phyloP scores from a whole-genome alignment of 2,113 vertebrate genomes.

The Pygoscelis adeliae region DNA sequence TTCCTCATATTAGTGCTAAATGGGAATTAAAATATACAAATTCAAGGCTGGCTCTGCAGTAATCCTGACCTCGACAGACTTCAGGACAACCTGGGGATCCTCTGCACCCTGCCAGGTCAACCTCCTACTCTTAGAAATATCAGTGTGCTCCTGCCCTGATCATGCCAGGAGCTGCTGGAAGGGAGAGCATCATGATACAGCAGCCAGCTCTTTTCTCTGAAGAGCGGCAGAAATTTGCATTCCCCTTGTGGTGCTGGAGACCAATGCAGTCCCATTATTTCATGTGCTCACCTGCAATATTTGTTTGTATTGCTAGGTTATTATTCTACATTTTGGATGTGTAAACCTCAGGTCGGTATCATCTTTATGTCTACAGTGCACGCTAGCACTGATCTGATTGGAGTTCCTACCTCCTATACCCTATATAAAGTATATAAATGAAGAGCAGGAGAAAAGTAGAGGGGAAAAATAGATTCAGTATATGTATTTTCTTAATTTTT shows the following conservation, averaged over 20 bases:
- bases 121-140: background rate
- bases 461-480: background rate
- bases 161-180: background rate
- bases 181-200: background rate
- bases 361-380: background rate
- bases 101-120: background rate
- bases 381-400: rapidly evolving
- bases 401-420: background rate
- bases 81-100: background rate
- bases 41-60: background rate
- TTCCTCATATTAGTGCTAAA: background rate
- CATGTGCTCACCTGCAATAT: background rate
- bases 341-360: background rate
- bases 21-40: background rate
- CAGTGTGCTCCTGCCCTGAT: background rate
- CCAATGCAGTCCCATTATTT: background rate
- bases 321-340: background rate
- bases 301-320: background rate
- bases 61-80: background rate
- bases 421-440: background rate
- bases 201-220: background rate
- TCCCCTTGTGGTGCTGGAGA: background rate
- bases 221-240: background rate
- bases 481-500: background rate
- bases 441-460: background rate